Conservation (phyloP, 2,113 vertebrate species). For the Laterallus jamaicensis region DNA sequence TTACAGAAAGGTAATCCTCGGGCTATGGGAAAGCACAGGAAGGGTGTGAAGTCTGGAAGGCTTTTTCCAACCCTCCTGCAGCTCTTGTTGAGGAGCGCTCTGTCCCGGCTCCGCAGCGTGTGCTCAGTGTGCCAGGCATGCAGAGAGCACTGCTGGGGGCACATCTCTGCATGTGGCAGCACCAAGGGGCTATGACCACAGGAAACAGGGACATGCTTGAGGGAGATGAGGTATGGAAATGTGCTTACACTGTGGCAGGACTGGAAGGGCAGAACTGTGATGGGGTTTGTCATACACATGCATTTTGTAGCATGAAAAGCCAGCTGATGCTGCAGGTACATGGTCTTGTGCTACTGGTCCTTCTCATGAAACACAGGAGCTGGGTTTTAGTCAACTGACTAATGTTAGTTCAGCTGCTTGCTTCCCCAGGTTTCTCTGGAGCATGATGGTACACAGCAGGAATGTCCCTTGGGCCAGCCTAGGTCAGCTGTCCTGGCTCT, state of each 20-base stretch:
- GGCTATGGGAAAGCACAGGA: slow-evolving; percentile 45
- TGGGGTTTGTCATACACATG: fast-evolving
- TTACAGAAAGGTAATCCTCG: slow-evolving; percentile 64
- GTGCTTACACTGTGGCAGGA: fast-evolving
- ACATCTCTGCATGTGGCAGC: too few species aligned
- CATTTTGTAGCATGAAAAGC: neutral
- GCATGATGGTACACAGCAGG: too few species aligned
- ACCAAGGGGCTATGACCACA: neutral
- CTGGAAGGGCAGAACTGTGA: neutral
- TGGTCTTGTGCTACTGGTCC: neutral
- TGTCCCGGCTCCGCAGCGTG: fast-evolving
- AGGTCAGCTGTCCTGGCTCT: too few species aligned
- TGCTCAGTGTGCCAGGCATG: too few species aligned
- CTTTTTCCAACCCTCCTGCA: neutral
- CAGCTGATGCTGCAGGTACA: neutral
- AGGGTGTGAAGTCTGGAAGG: neutral
- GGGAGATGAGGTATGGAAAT: fast-evolving
- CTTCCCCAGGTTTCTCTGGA: too few species aligned
- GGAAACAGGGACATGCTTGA: neutral
- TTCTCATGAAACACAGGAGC: neutral
- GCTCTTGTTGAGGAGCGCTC: neutral
- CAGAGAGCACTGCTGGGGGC: too few species aligned
- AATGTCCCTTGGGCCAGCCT: too few species aligned
- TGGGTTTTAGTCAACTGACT: neutral
- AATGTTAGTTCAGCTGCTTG: neutral